These are phyloP conservation scores for Calephelis nemesis DNA, from an alignment of 1,140 invertebrate genomes.

Conservation along the genomic window DNA sequence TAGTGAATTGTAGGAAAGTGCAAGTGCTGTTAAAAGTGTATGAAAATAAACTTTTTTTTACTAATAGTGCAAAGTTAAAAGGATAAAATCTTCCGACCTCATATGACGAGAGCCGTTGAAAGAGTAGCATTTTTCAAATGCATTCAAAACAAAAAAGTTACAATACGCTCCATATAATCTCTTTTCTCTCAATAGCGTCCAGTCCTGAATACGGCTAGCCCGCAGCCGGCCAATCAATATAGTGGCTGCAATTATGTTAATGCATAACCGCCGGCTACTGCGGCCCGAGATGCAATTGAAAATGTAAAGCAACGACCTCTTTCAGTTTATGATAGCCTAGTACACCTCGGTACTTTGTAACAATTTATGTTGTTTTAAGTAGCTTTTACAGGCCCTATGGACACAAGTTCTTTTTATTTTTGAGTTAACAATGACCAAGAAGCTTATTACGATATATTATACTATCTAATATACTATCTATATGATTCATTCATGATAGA, in stretches of 20 bases:
- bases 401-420: not conserved
- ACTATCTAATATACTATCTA: not conserved
- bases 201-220: slow-evolving; percentile 34
- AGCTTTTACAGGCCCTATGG: not conserved
- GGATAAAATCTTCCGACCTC: too few relatives aligned
- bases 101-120: slow-evolving; percentile 9
- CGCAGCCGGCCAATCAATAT: slow-evolving; percentile 69
- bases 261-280: slow-evolving; percentile 62
- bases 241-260: slow-evolving; percentile 72
- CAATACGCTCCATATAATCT: slow-evolving; percentile 31
- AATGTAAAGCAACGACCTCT: slow-evolving; percentile 67
- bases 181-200: slow-evolving; percentile 46
- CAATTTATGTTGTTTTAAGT: slow-evolving; percentile 10
- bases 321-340: slow-evolving; percentile 51
- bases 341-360: slow-evolving; percentile 26
- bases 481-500: too few relatives aligned
- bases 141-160: slow-evolving; percentile 25
- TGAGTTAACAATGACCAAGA: not conserved
- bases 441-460: not conserved
- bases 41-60: too few relatives aligned
- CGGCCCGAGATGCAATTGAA: slow-evolving; percentile 64
- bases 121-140: slow-evolving; percentile 18
- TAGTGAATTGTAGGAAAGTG: too few relatives aligned
- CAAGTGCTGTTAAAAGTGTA: too few relatives aligned
- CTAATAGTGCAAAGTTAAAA: too few relatives aligned